A percentile compares a stretch with the other conserved stretches of the same genome.
These are phyloP conservation scores for Leptonema lineaticorne DNA, from an alignment of 1,140 invertebrate genomes.

Conservation along the genomic window DNA sequence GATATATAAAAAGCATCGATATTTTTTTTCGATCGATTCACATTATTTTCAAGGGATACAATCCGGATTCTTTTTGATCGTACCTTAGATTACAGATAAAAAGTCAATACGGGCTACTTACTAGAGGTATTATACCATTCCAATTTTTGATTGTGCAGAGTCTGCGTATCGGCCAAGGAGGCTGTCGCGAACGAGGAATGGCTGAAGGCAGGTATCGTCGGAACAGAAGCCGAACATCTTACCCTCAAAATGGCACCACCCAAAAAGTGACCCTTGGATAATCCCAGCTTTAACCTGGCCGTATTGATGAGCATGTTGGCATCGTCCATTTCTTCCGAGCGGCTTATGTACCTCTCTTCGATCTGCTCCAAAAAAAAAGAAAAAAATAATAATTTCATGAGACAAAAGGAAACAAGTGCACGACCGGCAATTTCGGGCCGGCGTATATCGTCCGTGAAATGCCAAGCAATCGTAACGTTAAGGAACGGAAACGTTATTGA, in stretches of 20 bases:
- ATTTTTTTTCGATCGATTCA: no score
- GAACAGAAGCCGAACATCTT: slow-evolving; percentile 22
- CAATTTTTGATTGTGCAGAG: slow-evolving; percentile 34
- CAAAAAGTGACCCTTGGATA: slow-evolving; percentile 33
- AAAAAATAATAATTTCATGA: no score
- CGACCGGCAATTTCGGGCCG: no score
- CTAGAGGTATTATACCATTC: slow-evolving; percentile 33
- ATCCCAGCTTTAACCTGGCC: slow-evolving; percentile 7
- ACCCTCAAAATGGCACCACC: slow-evolving; percentile 33
- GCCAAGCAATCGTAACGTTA: no score
- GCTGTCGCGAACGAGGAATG: slow-evolving; percentile 28
- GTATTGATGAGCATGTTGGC: slow-evolving; percentile 25
- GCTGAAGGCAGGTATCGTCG: slow-evolving; percentile 17
- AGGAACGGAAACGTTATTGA: no score
- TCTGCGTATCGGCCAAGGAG: slow-evolving; percentile 32
- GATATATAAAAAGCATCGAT: no score
- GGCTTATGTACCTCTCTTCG: slow-evolving; percentile 24
- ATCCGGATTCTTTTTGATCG: no score
- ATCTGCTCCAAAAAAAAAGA: slow-evolving; percentile 19
- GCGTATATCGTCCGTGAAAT: no score
- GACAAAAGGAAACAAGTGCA: no score
- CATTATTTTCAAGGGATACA: no score
- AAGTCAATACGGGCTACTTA: no score
- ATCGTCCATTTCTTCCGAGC: slow-evolving; percentile 9
- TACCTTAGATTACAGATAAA: no score